A percentile compares a stretch with the other conserved stretches of the same genome.
Evolutionary conservation across 2,888 invertebrate species (phyloP).

Genomic region (Plagodis pulveraria): DNA sequence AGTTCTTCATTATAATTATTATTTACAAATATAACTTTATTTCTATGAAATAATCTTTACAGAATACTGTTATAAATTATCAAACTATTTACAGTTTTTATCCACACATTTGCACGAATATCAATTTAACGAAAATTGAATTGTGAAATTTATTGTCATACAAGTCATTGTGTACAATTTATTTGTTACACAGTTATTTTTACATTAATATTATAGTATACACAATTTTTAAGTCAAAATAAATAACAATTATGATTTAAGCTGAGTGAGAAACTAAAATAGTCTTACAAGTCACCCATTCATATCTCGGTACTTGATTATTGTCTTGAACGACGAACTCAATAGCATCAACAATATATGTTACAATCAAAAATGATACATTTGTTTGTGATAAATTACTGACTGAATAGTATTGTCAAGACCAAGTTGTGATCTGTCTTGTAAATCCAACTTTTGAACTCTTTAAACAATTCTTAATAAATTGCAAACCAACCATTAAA

Average conservation of each 20-base stretch:
- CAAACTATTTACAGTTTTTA: constrained; percentile 64
- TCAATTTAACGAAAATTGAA: constrained; percentile 46
- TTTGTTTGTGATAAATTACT: too few species aligned
- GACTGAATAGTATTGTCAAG: too few species aligned
- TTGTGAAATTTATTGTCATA: constrained; percentile 45
- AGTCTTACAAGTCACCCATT: background rate
- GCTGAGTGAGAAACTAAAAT: background rate
- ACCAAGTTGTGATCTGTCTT: too few species aligned
- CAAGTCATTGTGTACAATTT: constrained; percentile 14
- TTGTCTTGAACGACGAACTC: background rate
- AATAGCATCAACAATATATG: too few species aligned
- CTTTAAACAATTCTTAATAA: too few species aligned
- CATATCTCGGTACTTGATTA: too few species aligned
- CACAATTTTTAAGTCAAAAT: constrained; percentile 30
- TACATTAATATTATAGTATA: constrained; percentile 12
- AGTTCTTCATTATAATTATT: constrained; percentile 51
- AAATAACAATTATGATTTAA: constrained; percentile 24
- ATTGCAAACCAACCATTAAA: too few species aligned
- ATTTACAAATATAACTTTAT: constrained; percentile 50
- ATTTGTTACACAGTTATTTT: constrained; percentile 20
- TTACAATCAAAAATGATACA: too few species aligned
- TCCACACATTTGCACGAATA: constrained; percentile 50
- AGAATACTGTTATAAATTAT: constrained; percentile 77
- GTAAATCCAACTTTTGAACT: too few species aligned
- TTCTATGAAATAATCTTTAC: constrained; percentile 51